Conservation (phyloP, 2,113 vertebrate genomes). For the Asarcornis scutulata region DNA sequence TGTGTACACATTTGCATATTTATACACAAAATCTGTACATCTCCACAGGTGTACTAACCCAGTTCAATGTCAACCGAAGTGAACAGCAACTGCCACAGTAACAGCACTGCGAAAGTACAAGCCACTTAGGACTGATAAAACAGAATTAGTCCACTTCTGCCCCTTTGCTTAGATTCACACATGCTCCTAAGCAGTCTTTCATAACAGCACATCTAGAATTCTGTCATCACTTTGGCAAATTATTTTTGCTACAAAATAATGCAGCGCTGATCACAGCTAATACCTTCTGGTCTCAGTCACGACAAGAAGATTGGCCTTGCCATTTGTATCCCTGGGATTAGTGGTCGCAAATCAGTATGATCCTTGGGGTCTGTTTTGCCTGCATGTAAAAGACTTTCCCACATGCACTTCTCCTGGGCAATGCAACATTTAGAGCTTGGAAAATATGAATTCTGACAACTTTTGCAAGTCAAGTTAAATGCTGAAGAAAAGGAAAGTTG, state of each 20-base stretch:
- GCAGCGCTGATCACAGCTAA: neutral
- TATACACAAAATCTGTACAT: neutral
- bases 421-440: neutral
- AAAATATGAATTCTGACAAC: neutral
- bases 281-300: neutral
- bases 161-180: neutral
- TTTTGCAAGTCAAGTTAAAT: neutral
- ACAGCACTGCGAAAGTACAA: neutral
- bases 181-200: neutral
- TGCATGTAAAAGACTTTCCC: neutral
- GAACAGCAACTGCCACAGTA: neutral
- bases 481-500: neutral
- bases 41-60: neutral
- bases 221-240: neutral
- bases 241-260: neutral
- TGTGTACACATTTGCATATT: neutral
- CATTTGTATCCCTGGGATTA: neutral
- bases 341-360: neutral
- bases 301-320: neutral
- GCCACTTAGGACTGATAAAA: neutral
- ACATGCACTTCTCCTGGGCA: neutral
- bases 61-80: neutral
- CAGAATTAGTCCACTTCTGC: neutral
- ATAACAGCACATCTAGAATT: neutral
- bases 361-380: neutral